phyloP scores from a whole-genome alignment of 2,797 vertebrate species.

The Lagorchestes hirsutus region DNA sequence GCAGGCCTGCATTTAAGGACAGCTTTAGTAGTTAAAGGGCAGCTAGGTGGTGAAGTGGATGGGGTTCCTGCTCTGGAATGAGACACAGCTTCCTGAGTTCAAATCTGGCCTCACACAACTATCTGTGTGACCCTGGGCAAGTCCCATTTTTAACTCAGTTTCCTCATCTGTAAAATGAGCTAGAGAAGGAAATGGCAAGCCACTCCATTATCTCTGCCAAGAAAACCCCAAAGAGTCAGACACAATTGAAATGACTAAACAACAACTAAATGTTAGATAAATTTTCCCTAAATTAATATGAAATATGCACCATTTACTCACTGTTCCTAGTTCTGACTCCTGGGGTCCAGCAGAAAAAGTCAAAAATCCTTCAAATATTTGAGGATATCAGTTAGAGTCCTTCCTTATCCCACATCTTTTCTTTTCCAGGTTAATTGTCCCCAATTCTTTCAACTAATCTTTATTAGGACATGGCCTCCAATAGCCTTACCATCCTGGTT shows the following conservation, averaged over 20 bases:
- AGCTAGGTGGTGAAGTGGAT: not conserved
- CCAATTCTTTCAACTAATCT: not conserved
- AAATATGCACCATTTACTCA: not conserved
- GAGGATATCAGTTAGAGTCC: not conserved
- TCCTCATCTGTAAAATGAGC: not conserved
- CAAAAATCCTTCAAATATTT: not conserved
- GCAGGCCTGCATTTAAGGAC: not conserved
- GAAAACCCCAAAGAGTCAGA: not conserved
- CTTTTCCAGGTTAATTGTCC: not conserved
- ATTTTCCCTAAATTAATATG: not conserved
- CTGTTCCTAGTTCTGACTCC: not conserved
- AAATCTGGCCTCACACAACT: not conserved
- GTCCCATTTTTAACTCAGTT: not conserved
- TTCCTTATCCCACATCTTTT: not conserved
- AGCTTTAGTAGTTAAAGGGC: not conserved
- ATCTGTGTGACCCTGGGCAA: not conserved
- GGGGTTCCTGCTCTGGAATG: too few species aligned
- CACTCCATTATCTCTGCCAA: not conserved
- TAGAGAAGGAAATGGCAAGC: not conserved
- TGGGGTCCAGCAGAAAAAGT: not conserved
- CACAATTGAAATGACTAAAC: not conserved
- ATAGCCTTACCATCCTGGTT: not conserved
- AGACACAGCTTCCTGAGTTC: not conserved
- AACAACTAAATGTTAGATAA: not conserved
- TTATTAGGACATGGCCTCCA: not conserved